Evolutionary conservation across 2,113 vertebrate species (phyloP).

Genomic region (Heptranchias perlo): DNA sequence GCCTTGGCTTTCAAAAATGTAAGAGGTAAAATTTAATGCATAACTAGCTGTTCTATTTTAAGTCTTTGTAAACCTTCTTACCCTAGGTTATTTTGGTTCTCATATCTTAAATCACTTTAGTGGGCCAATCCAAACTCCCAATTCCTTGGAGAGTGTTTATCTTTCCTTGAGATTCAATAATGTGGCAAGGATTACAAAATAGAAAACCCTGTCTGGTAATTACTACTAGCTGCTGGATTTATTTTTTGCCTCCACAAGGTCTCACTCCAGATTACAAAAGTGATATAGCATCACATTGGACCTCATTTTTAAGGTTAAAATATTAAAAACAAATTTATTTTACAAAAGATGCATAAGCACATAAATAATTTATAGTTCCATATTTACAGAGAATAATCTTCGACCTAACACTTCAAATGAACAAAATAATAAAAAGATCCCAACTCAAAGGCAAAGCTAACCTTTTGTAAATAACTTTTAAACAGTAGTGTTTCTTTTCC

Average conservation of each 20-base stretch:
- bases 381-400: neutral
- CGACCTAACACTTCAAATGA: neutral
- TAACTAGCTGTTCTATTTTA: no score
- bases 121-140: no score
- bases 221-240: no score
- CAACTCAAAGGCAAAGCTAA: neutral
- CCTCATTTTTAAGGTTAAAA: neutral
- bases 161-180: no score
- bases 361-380: neutral
- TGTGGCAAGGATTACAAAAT: neutral
- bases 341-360: neutral
- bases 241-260: no score
- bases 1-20: neutral
- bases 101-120: no score
- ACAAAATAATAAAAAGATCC: neutral
- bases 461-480: neutral
- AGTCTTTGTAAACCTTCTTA: no score
- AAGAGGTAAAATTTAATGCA: neutral
- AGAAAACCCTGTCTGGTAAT: neutral
- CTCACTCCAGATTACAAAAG: no score
- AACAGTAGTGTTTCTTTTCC: neutral
- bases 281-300: neutral
- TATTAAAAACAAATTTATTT: neutral
- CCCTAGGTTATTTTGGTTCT: no score
- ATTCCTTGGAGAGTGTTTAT: no score